These are phyloP conservation scores for Pangasianodon gigas DNA, from an alignment of 2,113 vertebrate genomes.

Conservation along the genomic window DNA sequence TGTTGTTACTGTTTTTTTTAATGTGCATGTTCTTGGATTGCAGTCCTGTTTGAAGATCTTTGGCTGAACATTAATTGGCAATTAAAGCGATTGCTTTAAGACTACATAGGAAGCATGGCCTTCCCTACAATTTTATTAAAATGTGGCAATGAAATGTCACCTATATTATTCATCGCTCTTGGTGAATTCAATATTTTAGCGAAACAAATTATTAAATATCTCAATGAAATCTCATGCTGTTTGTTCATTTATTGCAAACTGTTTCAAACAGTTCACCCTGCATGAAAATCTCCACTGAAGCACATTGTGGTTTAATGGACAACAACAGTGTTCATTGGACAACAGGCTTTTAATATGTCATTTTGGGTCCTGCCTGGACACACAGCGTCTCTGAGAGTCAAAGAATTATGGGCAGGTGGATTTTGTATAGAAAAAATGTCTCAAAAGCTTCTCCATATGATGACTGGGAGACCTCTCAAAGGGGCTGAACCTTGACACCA, in stretches of 20 bases:
- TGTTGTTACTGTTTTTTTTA: background rate
- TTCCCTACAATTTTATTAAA: background rate
- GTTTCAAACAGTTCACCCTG: background rate
- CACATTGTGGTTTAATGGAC: background rate
- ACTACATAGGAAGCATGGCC: background rate
- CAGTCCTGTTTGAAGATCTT: background rate
- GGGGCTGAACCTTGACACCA: background rate
- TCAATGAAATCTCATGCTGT: background rate
- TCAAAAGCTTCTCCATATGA: background rate
- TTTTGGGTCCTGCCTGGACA: background rate
- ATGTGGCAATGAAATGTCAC: background rate
- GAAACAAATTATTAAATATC: background rate
- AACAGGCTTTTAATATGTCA: background rate
- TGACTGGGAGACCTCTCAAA: background rate
- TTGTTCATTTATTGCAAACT: background rate
- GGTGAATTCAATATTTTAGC: background rate
- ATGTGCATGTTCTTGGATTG: background rate
- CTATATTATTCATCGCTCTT: background rate
- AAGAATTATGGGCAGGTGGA: background rate
- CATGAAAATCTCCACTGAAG: too few relatives aligned
- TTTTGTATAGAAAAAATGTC: background rate
- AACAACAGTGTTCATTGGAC: background rate
- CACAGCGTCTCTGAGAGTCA: background rate
- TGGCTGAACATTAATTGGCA: background rate
- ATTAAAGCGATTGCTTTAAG: background rate